Evolutionary conservation across 2,888 invertebrate species (phyloP).

Genomic region (Lapara coniferarum): DNA sequence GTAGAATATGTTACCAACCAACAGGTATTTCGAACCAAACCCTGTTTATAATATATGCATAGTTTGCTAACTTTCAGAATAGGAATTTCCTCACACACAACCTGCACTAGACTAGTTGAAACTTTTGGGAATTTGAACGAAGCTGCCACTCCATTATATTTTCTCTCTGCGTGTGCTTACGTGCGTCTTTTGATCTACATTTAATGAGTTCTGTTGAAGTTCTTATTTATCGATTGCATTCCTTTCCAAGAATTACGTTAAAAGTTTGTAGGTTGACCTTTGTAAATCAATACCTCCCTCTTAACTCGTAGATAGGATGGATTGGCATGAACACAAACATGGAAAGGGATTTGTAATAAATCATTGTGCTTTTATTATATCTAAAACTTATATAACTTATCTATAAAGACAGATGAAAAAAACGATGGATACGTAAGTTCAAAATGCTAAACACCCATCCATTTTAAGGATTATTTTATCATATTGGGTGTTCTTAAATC

Average conservation of each 20-base stretch:
- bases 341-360: not conserved
- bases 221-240: not conserved
- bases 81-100: slow-evolving; percentile 33
- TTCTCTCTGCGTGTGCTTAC: not conserved
- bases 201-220: not conserved
- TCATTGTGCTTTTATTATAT: not conserved
- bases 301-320: not conserved
- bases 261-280: not conserved
- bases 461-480: too few species aligned
- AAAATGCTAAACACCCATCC: too few species aligned
- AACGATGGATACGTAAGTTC: too few species aligned
- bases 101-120: slow-evolving; percentile 23
- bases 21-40: slow-evolving; percentile 31
- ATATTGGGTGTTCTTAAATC: too few species aligned
- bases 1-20: slow-evolving; percentile 27
- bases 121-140: slow-evolving; percentile 24
- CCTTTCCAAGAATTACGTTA: not conserved
- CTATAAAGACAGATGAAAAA: too few species aligned
- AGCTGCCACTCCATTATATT: slow-evolving; percentile 15
- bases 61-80: slow-evolving; percentile 35
- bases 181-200: not conserved
- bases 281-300: slow-evolving; percentile 2
- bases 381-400: not conserved
- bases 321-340: slow-evolving; percentile 9
- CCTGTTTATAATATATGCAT: slow-evolving; percentile 34